phyloP scores from a whole-genome alignment of 2,113 vertebrate species.

The Callorhinus ursinus region DNA sequence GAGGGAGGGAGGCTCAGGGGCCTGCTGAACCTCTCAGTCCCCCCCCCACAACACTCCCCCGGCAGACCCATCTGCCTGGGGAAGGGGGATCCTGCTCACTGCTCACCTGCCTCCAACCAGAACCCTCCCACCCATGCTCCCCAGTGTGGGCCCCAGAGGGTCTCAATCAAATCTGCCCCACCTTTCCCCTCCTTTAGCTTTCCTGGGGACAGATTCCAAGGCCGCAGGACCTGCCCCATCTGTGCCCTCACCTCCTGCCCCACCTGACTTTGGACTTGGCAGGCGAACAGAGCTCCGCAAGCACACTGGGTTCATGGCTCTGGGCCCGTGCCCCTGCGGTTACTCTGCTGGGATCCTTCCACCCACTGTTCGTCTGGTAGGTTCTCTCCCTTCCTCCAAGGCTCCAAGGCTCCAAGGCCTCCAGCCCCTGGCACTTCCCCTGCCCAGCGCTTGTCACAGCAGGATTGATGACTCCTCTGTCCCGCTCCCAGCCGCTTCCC shows the following conservation, averaged over 20 bases:
- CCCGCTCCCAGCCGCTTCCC: background rate
- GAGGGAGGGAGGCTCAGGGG: background rate
- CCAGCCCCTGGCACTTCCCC: background rate
- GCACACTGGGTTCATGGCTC: background rate
- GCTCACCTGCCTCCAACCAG: too few relatives aligned
- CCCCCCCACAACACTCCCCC: too few relatives aligned
- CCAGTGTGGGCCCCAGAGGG: background rate
- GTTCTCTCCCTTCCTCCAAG: background rate
- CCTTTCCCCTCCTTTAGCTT: background rate
- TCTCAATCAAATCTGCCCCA: too few relatives aligned
- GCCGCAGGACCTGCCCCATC: background rate
- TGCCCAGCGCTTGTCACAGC: background rate
- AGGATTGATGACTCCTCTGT: background rate
- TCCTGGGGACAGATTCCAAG: background rate
- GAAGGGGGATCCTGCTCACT: too few relatives aligned
- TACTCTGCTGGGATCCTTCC: background rate
- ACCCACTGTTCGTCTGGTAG: rapidly evolving
- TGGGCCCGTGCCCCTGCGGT: rapidly evolving
- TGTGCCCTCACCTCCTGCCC: background rate
- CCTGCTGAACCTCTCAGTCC: rapidly evolving
- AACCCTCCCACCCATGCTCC: background rate
- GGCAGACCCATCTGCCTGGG: background rate
- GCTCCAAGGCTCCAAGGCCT: background rate
- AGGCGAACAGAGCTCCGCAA: rapidly evolving
- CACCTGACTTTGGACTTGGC: background rate